These are phyloP conservation scores for Okapia johnstoni DNA, from an alignment of 2,113 vertebrate species.

Conservation along the genomic window DNA sequence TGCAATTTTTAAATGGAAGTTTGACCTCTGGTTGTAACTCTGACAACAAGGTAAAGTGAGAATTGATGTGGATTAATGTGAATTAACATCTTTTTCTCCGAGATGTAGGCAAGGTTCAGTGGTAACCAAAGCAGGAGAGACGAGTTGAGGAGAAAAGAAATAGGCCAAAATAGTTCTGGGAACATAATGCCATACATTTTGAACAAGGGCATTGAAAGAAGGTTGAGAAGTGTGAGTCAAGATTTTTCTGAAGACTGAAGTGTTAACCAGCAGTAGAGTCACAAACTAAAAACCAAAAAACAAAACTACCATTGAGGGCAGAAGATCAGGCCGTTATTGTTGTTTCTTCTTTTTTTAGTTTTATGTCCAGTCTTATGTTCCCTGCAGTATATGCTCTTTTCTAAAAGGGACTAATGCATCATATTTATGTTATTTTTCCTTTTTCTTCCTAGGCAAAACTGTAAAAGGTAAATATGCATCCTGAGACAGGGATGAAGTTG, in stretches of 20 bases:
- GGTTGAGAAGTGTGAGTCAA: neutral
- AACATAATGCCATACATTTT: neutral
- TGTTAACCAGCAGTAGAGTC: neutral
- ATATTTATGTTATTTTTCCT: neutral
- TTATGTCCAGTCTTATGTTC: neutral
- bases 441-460: slow-evolving; percentile 9
- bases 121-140: neutral
- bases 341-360: neutral
- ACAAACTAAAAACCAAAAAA: neutral
- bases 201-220: neutral
- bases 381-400: neutral
- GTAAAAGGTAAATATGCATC: neutral
- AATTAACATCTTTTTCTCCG: neutral
- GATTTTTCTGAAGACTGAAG: neutral
- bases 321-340: neutral
- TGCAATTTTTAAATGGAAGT: neutral
- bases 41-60: too few species aligned
- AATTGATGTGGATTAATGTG: neutral
- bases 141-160: neutral
- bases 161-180: neutral
- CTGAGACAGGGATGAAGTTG: slow-evolving; percentile 35
- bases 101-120: neutral
- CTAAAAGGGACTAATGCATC: neutral
- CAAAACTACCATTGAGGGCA: neutral
- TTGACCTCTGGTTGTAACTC: neutral